Percentiles rank a stretch among this genome's conserved stretches.
Evolutionary conservation across 2,888 invertebrate genomes (phyloP).

Genomic region (Protodeltote pygarga): DNA sequence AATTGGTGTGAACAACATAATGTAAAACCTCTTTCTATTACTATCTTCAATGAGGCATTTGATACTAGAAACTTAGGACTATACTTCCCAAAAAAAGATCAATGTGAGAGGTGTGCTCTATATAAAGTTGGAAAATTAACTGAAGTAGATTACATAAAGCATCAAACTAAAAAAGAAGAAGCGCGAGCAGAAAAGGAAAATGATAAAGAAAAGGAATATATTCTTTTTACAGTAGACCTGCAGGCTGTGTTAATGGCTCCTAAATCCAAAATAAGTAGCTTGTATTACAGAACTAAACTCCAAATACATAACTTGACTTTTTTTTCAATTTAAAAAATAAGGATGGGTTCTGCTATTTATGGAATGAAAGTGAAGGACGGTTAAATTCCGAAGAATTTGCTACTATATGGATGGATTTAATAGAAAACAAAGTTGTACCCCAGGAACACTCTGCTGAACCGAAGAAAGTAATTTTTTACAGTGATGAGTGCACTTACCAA

Average conservation of each 20-base stretch:
- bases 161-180: conserved; percentile 5
- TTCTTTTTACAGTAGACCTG: conserved; percentile 26
- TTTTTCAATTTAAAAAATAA: conserved; percentile 21
- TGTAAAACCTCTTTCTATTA: conserved; percentile 4
- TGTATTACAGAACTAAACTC: conserved; percentile 35
- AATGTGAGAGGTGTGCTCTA: conserved; percentile 6
- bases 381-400: conserved; percentile 34
- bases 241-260: conserved; percentile 30
- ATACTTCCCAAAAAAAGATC: conserved; percentile 2
- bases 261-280: conserved; percentile 19
- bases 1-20: conserved; percentile 16
- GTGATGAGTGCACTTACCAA: no score
- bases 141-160: conserved; percentile 7
- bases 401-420: conserved; percentile 15
- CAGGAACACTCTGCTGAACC: no score
- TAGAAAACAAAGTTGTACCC: conserved; percentile 14
- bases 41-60: conserved; percentile 3
- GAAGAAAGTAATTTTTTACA: no score
- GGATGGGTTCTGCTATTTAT: conserved; percentile 30
- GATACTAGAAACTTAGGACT: conserved; percentile 1
- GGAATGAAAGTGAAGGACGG: conserved; percentile 34
- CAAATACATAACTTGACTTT: conserved; percentile 25
- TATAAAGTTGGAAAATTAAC: conserved; percentile 2
- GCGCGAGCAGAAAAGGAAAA: conserved; percentile 13
- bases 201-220: conserved; percentile 17